A percentile compares a stretch with the other conserved stretches of the same genome.
phyloP scores from a whole-genome alignment of 2,797 vertebrate genomes.

The Pseudomugil gertrudae region DNA sequence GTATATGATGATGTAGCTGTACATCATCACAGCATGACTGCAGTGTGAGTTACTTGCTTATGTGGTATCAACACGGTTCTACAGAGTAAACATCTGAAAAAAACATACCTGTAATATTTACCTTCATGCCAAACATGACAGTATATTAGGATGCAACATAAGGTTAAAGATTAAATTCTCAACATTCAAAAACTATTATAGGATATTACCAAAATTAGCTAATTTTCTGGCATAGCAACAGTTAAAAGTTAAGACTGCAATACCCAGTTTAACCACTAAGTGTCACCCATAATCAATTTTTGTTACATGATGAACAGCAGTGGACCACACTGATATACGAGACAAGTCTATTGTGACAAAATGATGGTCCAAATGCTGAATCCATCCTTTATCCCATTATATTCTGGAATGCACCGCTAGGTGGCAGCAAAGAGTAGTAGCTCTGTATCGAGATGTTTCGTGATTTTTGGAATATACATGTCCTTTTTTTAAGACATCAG shows the following conservation, averaged over 20 bases:
- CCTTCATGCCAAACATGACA: neutral
- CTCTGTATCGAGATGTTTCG: no score
- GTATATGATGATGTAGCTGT: no score
- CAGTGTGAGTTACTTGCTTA: no score
- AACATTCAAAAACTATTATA: neutral
- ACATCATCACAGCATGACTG: no score
- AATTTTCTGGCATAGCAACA: neutral
- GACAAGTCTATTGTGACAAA: neutral
- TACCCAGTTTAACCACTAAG: slow-evolving; percentile 12
- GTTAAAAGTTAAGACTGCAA: slow-evolving; percentile 1
- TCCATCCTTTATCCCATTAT: no score
- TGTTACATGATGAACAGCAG: neutral
- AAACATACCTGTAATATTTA: neutral
- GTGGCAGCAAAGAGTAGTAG: no score
- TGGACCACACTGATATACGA: no score
- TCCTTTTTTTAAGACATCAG: no score
- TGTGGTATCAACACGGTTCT: neutral
- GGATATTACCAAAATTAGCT: neutral
- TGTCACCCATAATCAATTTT: slow-evolving; percentile 1
- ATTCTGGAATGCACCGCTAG: no score
- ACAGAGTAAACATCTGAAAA: neutral
- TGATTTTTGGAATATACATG: no score
- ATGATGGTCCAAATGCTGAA: neutral
- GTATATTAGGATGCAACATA: neutral
- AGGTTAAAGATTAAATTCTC: neutral